phyloP scores from a whole-genome alignment of 2,113 vertebrate genomes.

The Lophotis ruficrista region DNA sequence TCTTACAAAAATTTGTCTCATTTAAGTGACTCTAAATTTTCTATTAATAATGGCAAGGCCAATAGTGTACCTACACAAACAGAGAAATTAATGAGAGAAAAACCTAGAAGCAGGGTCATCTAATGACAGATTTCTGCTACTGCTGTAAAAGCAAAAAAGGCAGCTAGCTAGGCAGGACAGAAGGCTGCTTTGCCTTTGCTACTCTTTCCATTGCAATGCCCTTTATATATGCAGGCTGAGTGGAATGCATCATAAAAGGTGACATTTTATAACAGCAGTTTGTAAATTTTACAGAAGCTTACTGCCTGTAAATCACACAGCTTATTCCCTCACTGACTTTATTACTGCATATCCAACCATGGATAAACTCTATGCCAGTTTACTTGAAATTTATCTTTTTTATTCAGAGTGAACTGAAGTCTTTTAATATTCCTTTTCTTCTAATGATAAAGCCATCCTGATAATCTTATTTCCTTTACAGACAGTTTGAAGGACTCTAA shows the following conservation, averaged over 20 bases:
- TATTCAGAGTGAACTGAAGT: constrained; percentile 69
- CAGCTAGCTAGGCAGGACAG: constrained; percentile 33
- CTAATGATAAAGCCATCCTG: constrained; percentile 72
- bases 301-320: constrained; percentile 78
- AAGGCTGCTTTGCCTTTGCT: constrained; percentile 65
- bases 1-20: not conserved
- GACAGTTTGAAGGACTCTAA: constrained; percentile 70
- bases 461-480: constrained; percentile 75
- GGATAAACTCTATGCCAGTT: constrained; percentile 80
- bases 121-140: constrained; percentile 43
- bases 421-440: constrained; percentile 77
- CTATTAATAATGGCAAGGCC: not conserved
- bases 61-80: not conserved
- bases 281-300: constrained; percentile 84
- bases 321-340: constrained; percentile 80
- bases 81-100: constrained; percentile 42
- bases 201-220: constrained; percentile 62
- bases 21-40: not conserved
- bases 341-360: constrained; percentile 77
- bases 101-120: constrained; percentile 23
- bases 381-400: constrained; percentile 81
- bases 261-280: constrained; percentile 84
- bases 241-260: constrained; percentile 81
- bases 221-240: constrained; percentile 79
- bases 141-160: constrained; percentile 40